Evolutionary conservation across 2,797 vertebrate genomes (phyloP), one percentile per base, ranked within the genome.

Genomic region (Gymnoscopelus braueri): DNA sequence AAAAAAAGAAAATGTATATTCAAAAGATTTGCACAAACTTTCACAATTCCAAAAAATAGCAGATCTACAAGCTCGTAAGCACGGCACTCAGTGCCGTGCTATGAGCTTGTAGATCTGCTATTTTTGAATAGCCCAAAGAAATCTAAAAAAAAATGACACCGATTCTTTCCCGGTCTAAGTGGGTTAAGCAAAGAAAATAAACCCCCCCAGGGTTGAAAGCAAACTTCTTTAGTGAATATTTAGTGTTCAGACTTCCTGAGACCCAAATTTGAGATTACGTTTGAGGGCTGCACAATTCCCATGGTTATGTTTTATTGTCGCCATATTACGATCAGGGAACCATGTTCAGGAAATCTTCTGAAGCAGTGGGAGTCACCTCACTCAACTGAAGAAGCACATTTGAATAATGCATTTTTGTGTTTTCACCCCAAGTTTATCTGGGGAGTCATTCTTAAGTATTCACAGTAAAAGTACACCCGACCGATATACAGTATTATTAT

Each of bases 301-400:
- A 47, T 50, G 65, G 24, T 63, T 54, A 39, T 52, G 60, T 57
- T 77, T 64, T 54, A 55, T 58, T 78, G 65, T 71, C 24, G 24
- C 1, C 58, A 15, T 50, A 71, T 32, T 3, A n/a, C 44, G 49
- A 70, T 61, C 4, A 61, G 48, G 14, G 19, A 9, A 9, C 29
- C 58, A 60, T 5, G 50, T 55, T 57, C 26, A 44, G 5, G 65
- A 66, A 63, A 24, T 5, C 3, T 12, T 24, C 53, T 24, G 8
- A 44, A 44, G 39, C 35, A 35, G 32, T 44, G n/a, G 23, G 55
- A 57, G 6, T 57, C 32, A 1, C 13, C n/a, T 47, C 29, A 0
- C n/a, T n/a, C 50, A 56, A 47, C 48, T 23, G 8, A 24, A 26
- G 8, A 1, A 10, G 49, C 9, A 24, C 24, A 72, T 51, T 62